These are phyloP conservation scores for Harpalus rubripes DNA, from an alignment of 2,888 invertebrate species.

Conservation along the genomic window DNA sequence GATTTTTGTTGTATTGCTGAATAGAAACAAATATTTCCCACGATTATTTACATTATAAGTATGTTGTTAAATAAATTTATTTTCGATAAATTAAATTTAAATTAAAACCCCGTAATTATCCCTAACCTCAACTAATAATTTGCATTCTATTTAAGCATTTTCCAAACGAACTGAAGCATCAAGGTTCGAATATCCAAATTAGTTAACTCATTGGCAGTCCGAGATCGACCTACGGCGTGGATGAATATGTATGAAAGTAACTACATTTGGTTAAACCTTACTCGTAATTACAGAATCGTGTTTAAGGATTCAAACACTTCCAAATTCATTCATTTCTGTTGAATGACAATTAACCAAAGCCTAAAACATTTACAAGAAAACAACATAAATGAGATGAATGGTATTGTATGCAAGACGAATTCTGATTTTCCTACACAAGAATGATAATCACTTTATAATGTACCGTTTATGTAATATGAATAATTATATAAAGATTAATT, in stretches of 20 bases:
- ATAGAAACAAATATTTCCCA: no score
- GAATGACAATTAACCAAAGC: constrained; percentile 29
- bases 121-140: background rate
- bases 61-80: no score
- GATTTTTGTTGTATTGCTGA: no score
- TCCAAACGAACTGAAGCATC: background rate
- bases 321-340: constrained; percentile 41
- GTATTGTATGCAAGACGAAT: constrained; percentile 29
- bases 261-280: constrained; percentile 31
- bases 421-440: background rate
- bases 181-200: background rate
- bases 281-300: constrained; percentile 28
- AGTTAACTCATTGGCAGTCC: constrained; percentile 29
- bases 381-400: constrained; percentile 52
- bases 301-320: constrained; percentile 28
- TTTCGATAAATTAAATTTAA: no score
- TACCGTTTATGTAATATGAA: background rate
- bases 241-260: constrained; percentile 19
- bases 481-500: background rate
- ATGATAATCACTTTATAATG: background rate
- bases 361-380: constrained; percentile 41
- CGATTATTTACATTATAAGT: no score
- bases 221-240: background rate
- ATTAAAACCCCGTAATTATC: background rate
- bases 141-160: constrained; percentile 4